Base-by-base conservation (phyloP, 64 coral and sea anemone genomes). In the Actinia tenebrosa region DNA sequence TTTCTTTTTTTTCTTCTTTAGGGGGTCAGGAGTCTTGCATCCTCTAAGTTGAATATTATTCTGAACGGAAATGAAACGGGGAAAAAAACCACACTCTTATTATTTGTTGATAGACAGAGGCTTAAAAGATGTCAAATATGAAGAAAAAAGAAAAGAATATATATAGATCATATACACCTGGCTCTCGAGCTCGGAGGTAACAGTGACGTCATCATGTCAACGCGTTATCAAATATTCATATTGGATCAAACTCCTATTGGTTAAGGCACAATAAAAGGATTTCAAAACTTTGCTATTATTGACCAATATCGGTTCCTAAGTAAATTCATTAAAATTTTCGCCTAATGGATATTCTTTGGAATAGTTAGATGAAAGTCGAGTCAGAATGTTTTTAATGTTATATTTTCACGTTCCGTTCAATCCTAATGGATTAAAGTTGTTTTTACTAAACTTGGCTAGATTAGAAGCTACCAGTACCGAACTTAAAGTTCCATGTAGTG, bases 291-390 rank as follows among this genome's bases (percentile, higher is more conserved):
- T n/a, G 17, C 79, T 20, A 50, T 81, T 81, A 50, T 81, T 81
- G 43, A 81, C 79, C 16, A 19, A 81, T 81, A 81, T 81, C 16
- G 16, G 44, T 81, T 18, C 18, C 79, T 81, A 53, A 81, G 79
- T 81, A 81, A 81, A 81, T 81, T 50, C 22, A 81, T 81, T 81
- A 50, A 81, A 53, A 79, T 22, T 50, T 81, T 53, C n/a, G 1
- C n/a, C 69, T 75, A 75, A 75, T 75, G 26, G 25, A 75, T 26
- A 8, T 14, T 30, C 11, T 75, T 30, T 75, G 69, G 69, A 75
- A 75, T 75, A 42, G 69, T 75, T 75, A 75, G 69, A 75, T 75
- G 69, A 75, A 75, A 75, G n/a, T 42, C 25, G 10, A 15, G 27
- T 10, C 11, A 0, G 25, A 14, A 75, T 7, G 2, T 30, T 27